Evolutionary conservation across 2,113 vertebrate genomes (phyloP).

Genomic region (Xiphophorus maculatus): DNA sequence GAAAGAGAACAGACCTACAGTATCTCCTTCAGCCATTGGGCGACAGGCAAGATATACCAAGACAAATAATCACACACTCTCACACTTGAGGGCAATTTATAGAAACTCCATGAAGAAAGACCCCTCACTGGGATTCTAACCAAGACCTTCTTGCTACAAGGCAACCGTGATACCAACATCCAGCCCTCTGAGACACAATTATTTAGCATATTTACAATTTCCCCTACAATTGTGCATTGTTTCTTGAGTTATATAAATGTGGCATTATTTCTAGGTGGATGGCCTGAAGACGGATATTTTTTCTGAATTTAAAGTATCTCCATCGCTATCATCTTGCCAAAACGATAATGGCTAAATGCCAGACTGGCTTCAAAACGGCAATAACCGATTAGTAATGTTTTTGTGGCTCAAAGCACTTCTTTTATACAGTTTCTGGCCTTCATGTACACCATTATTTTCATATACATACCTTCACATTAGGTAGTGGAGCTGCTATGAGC

Average conservation of each 20-base stretch:
- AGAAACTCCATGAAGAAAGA: too few species aligned
- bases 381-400: not conserved
- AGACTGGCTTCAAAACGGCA: not conserved
- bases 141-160: too few species aligned
- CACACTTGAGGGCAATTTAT: too few species aligned
- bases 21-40: too few species aligned
- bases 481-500: slow-evolving; percentile 17
- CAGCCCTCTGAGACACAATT: too few species aligned
- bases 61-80: too few species aligned
- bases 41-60: too few species aligned
- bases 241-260: not conserved
- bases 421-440: not conserved
- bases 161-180: too few species aligned
- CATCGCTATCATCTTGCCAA: too few species aligned
- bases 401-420: not conserved
- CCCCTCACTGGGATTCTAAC: too few species aligned
- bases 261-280: not conserved
- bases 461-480: slow-evolving; percentile 19
- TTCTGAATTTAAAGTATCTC: not conserved
- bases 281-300: not conserved
- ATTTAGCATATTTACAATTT: too few species aligned
- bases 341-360: not conserved
- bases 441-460: slow-evolving; percentile 1
- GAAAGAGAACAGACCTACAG: too few species aligned
- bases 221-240: not conserved